phyloP scores from a whole-genome alignment of 2,888 invertebrate species.

The Calameuta idolon region DNA sequence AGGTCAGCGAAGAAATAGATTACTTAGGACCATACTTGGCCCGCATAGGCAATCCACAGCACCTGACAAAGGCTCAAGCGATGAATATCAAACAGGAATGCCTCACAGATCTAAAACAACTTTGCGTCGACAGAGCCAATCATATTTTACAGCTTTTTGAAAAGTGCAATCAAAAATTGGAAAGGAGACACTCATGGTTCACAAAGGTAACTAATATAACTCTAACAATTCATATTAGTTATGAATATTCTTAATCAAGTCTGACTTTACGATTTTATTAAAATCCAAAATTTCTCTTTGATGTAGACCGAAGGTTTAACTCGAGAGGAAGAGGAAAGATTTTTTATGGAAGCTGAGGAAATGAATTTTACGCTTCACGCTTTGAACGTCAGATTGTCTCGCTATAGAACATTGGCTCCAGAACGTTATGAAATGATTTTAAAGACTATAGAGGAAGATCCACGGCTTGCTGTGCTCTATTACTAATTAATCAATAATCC shows the following conservation, averaged over 20 bases:
- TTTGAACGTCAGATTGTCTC: constrained; percentile 73
- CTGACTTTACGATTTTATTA: neutral
- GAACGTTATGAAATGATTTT: constrained; percentile 66
- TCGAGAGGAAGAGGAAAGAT: constrained; percentile 72
- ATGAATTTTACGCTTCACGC: constrained; percentile 69
- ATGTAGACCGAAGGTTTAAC: constrained; percentile 67
- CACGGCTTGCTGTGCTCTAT: constrained; percentile 32
- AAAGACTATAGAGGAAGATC: constrained; percentile 34
- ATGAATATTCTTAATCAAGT: neutral
- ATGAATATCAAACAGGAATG: constrained; percentile 71
- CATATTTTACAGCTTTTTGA: constrained; percentile 77
- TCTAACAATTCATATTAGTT: neutral
- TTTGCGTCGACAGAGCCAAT: constrained; percentile 74
- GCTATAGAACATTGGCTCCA: constrained; percentile 73
- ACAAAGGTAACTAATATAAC: constrained; percentile 44
- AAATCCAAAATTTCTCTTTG: neutral
- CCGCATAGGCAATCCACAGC: constrained; percentile 70
- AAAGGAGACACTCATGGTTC: constrained; percentile 72
- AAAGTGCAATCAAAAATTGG: constrained; percentile 69
- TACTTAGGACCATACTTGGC: constrained; percentile 76
- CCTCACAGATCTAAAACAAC: constrained; percentile 76
- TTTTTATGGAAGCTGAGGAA: constrained; percentile 70
- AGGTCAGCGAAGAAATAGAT: constrained; percentile 74
- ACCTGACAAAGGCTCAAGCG: constrained; percentile 67
- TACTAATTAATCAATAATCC: neutral